Evolutionary conservation across 2,888 invertebrate species (phyloP).

Genomic region (Linyphia triangularis): DNA sequence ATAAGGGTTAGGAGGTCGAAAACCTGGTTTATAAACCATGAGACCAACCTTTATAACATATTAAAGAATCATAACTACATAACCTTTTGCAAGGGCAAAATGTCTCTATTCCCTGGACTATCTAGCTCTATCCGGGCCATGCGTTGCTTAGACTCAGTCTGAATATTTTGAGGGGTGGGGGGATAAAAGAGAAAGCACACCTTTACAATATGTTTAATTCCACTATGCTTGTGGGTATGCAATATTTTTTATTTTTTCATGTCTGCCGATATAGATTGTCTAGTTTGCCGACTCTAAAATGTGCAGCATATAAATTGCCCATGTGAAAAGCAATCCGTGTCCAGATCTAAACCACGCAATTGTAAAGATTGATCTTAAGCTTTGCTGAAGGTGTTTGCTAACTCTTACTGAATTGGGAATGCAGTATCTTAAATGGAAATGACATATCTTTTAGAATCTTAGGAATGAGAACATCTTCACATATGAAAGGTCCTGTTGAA

Average conservation of each 20-base stretch:
- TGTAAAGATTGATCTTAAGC: not conserved
- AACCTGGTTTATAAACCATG: too few relatives aligned
- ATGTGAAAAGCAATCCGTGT: too few relatives aligned
- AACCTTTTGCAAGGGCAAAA: too few relatives aligned
- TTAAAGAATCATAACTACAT: too few relatives aligned
- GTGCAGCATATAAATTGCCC: not conserved
- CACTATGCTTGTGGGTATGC: too few relatives aligned
- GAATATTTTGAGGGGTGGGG: too few relatives aligned
- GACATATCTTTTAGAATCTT: not conserved
- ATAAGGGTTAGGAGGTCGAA: too few relatives aligned
- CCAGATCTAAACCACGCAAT: not conserved
- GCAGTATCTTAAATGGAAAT: not conserved
- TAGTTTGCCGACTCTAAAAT: too few relatives aligned
- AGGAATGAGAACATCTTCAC: not conserved
- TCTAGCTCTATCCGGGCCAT: not conserved
- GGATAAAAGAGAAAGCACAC: not conserved
- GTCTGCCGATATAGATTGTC: not conserved
- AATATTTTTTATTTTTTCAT: not conserved
- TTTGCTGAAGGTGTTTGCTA: too few relatives aligned
- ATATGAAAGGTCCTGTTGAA: not conserved
- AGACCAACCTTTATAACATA: too few relatives aligned
- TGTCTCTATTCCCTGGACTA: too few relatives aligned
- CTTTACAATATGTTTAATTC: not conserved
- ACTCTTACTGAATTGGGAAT: not conserved
- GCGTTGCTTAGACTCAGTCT: not conserved